Base-by-base conservation (phyloP, 53 echinoderm and acorn worm species). In the Zoroaster sp. region DNA sequence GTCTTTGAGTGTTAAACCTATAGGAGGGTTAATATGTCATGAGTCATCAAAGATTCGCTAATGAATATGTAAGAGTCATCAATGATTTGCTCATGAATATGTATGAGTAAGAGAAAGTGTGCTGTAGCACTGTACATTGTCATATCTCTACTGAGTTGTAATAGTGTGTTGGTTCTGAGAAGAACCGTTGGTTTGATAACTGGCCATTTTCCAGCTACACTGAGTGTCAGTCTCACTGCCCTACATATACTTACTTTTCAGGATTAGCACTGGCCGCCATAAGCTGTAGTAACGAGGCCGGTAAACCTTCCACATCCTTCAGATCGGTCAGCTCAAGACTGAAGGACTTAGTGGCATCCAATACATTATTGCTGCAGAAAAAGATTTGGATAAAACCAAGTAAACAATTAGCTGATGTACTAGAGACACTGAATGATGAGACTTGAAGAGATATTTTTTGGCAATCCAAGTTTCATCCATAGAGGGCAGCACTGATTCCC, bases 301-400 rank as follows among this genome's bases (percentile, higher is more conserved):
- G 97, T 11, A 97, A 69, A 4, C 95, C 95, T 14, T 93, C 90
- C 4, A 97, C 92, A 79, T 97, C 95, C 17, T 72, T 73, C 78
- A 59, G 81, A 21, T 93, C 92, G 11, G 89, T 93, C 63, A 97
- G 73, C 9, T 83, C 72, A 23, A 97, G 74, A 67, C 51, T 74
- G 76, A 93, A 97, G 39, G 93, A 91, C 78, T 97, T 97, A 31
- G 94, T 95, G 9, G 97, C 87, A 89, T 97, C 97, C 66, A 97
- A 75, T 1, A 97, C 97, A 93, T 97, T 97, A 74, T 97, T 95
- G 69, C 97, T 97, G 87, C 25, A 92, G 53, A 14, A 47, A 35
- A 37, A 32, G n/a, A 47, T 71, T 71, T 35, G 11, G 9, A 10
- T 71, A 4, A 2, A 51, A n/a, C 32, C 18, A 79, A 12, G 9